These are phyloP conservation scores for Pholis gunnellus DNA, from an alignment of 2,113 vertebrate species.

Conservation along the genomic window DNA sequence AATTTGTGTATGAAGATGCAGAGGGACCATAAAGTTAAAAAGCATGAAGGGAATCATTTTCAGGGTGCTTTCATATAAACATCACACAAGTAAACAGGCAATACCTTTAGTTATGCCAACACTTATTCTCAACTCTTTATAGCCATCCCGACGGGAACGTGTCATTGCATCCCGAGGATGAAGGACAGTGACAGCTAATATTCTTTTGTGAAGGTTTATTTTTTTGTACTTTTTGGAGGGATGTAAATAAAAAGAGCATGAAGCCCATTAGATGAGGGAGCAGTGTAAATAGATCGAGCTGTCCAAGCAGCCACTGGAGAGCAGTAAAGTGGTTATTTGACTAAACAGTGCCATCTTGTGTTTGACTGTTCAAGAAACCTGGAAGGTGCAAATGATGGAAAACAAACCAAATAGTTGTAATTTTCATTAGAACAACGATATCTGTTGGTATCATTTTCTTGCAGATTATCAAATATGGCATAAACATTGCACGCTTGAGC, in stretches of 20 bases:
- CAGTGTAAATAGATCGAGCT: neutral
- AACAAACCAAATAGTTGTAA: neutral
- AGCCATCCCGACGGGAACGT: neutral
- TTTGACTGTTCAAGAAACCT: neutral
- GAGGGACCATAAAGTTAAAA: slow-evolving; percentile 33
- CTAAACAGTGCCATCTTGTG: slow-evolving; percentile 81
- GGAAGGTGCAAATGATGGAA: neutral
- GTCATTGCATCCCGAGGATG: neutral
- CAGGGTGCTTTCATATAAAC: slow-evolving; percentile 56
- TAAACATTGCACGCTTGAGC: neutral
- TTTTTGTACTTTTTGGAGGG: neutral
- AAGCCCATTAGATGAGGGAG: slow-evolving; percentile 3
- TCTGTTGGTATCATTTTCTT: neutral
- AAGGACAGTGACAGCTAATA: neutral
- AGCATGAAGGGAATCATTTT: slow-evolving; percentile 51
- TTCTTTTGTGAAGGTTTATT: slow-evolving; percentile 19
- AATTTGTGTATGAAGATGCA: slow-evolving; percentile 65
- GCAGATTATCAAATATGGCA: neutral
- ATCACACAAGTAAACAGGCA: slow-evolving; percentile 30
- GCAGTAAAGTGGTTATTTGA: slow-evolving; percentile 29
- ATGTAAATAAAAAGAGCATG: slow-evolving; percentile 18
- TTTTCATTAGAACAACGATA: neutral
- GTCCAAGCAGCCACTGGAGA: slow-evolving; percentile 15
- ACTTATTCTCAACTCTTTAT: slow-evolving; percentile 17
- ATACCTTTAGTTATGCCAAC: slow-evolving; percentile 31